These are phyloP conservation scores for Saccostrea cuccullata DNA, from an alignment of 1,140 invertebrate genomes.

Conservation along the genomic window DNA sequence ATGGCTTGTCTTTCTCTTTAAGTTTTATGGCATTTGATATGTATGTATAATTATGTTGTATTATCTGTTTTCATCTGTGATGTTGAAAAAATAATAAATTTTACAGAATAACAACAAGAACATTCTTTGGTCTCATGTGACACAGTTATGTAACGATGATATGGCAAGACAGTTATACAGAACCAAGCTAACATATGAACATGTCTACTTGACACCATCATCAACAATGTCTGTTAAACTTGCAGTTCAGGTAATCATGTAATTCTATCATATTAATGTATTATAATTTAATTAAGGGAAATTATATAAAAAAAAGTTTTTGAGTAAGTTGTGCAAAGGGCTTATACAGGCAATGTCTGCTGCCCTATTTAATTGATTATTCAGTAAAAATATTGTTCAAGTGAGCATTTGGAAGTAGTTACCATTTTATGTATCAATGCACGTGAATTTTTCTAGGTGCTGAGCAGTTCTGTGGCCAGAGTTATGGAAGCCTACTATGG, in stretches of 20 bases:
- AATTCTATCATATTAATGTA: neutral
- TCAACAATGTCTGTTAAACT: neutral
- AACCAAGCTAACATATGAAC: neutral
- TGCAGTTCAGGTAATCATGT: neutral
- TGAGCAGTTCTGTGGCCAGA: neutral
- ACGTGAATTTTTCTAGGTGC: neutral
- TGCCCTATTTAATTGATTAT: too few species aligned
- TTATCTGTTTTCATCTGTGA: too few species aligned
- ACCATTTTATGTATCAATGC: neutral
- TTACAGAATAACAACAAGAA: too few species aligned
- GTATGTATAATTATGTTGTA: too few species aligned
- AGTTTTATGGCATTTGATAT: too few species aligned
- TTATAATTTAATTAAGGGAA: neutral
- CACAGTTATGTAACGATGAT: too few species aligned
- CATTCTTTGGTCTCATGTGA: too few species aligned
- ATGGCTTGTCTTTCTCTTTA: too few species aligned
- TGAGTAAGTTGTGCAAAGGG: neutral
- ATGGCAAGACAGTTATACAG: neutral
- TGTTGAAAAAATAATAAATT: too few species aligned
- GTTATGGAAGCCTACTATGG: neutral
- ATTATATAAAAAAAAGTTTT: neutral
- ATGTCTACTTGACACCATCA: neutral
- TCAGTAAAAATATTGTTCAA: too few species aligned
- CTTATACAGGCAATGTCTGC: too few species aligned
- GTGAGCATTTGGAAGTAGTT: too few species aligned